These are phyloP conservation scores for Zophobas morio DNA, from an alignment of 1,140 invertebrate species.

Conservation along the genomic window DNA sequence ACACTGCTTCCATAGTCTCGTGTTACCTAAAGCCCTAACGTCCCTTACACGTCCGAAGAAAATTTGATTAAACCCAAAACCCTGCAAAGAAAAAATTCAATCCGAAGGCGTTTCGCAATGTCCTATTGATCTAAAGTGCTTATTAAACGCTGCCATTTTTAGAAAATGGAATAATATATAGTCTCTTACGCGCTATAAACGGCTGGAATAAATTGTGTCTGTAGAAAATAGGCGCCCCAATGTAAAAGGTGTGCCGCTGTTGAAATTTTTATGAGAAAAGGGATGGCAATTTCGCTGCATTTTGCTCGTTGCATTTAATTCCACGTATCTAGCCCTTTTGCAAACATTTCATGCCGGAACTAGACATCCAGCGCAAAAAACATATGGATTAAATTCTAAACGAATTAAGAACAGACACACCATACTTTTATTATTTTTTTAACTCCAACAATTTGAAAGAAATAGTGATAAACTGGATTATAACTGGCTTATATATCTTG, in stretches of 20 bases:
- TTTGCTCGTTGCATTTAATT: not conserved
- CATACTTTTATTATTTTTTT: too few relatives aligned
- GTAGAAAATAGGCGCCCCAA: slow-evolving; percentile 4
- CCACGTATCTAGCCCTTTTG: not conserved
- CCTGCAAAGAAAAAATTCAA: not conserved
- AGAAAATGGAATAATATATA: slow-evolving; percentile 23
- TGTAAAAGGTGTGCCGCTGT: slow-evolving; percentile 5
- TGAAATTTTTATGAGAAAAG: slow-evolving; percentile 25
- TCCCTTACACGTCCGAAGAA: slow-evolving; percentile 7
- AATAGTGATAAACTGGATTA: too few relatives aligned
- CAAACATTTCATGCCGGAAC: too few relatives aligned
- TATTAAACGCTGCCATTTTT: slow-evolving; percentile 8
- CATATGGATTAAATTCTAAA: too few relatives aligned
- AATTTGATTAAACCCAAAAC: slow-evolving; percentile 11
- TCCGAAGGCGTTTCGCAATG: not conserved
- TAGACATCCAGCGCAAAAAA: too few relatives aligned
- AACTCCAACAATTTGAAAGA: too few relatives aligned
- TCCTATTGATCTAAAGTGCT: not conserved
- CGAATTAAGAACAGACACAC: too few relatives aligned
- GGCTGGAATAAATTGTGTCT: slow-evolving; percentile 3
- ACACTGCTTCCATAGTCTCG: not conserved
- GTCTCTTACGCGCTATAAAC: not conserved
- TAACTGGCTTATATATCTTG: too few relatives aligned
- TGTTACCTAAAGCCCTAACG: slow-evolving; percentile 11
- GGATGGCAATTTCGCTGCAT: not conserved